phyloP scores from a whole-genome alignment of 2,113 vertebrate species.

The Panthera uncia region DNA sequence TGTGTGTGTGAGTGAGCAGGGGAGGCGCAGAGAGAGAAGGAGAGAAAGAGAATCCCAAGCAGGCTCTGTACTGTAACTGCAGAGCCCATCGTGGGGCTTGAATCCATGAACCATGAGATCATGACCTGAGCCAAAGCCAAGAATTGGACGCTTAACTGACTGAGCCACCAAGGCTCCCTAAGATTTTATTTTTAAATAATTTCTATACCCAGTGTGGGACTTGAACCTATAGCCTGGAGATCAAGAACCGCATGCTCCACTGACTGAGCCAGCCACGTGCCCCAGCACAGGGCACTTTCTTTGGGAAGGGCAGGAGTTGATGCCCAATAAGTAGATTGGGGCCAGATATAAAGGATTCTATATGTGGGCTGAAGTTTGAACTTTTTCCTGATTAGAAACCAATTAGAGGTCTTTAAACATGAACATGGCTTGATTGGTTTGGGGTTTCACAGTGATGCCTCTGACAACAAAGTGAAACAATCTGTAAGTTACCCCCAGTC shows the following conservation, averaged over 20 bases:
- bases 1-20: no score
- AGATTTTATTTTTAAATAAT: neutral
- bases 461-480: neutral
- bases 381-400: neutral
- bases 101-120: no score
- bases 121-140: no score
- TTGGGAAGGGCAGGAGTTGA: neutral
- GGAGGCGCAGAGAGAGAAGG: no score
- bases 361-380: neutral
- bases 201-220: neutral
- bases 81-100: no score
- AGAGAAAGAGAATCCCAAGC: no score
- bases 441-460: neutral
- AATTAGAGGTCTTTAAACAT: neutral
- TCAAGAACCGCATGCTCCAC: neutral
- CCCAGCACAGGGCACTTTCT: neutral
- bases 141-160: no score
- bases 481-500: neutral
- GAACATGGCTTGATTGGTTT: neutral
- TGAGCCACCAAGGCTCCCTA: no score
- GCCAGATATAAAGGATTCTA: neutral
- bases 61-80: no score
- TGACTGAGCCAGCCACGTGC: neutral
- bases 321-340: neutral
- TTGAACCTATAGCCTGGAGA: neutral